Evolutionary conservation across 2,888 invertebrate species (phyloP).

Genomic region (Dioctria linearis): DNA sequence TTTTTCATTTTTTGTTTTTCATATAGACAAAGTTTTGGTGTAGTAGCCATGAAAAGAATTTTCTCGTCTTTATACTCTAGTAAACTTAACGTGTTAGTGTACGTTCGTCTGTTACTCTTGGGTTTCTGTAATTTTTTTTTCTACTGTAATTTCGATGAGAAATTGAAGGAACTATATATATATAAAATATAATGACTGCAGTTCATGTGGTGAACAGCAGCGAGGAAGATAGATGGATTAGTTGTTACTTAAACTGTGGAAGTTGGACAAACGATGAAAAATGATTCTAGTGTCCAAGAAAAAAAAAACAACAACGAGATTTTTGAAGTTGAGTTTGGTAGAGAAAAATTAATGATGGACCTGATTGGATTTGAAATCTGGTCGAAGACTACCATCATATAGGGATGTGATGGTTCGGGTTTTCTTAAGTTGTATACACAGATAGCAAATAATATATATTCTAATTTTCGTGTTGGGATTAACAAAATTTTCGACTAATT

Average conservation of each 20-base stretch:
- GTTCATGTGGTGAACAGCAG: neutral
- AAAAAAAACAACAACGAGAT: neutral
- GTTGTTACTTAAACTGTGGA: neutral
- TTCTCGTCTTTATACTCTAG: too few relatives aligned
- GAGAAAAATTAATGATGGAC: conserved; percentile 6
- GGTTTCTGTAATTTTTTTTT: neutral
- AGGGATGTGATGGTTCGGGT: too few relatives aligned
- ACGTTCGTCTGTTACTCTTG: too few relatives aligned
- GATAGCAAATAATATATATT: too few relatives aligned
- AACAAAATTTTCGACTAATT: too few relatives aligned
- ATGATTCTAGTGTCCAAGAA: neutral
- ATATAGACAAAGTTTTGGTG: too few relatives aligned
- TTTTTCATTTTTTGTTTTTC: too few relatives aligned
- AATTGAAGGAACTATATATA: neutral
- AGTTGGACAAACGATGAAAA: conserved; percentile 17
- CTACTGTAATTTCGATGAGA: conserved; percentile 10
- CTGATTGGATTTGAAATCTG: conserved; percentile 1
- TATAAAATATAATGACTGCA: neutral
- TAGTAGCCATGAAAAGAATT: too few relatives aligned
- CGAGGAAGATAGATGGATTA: neutral
- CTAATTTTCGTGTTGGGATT: too few relatives aligned
- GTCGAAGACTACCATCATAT: neutral
- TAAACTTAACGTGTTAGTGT: too few relatives aligned
- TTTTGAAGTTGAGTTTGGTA: neutral
- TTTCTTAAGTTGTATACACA: too few relatives aligned